Evolutionary conservation across 2,113 vertebrate genomes (phyloP), one percentile per base, ranked within the genome.

Genomic region (Agelaius phoeniceus): DNA sequence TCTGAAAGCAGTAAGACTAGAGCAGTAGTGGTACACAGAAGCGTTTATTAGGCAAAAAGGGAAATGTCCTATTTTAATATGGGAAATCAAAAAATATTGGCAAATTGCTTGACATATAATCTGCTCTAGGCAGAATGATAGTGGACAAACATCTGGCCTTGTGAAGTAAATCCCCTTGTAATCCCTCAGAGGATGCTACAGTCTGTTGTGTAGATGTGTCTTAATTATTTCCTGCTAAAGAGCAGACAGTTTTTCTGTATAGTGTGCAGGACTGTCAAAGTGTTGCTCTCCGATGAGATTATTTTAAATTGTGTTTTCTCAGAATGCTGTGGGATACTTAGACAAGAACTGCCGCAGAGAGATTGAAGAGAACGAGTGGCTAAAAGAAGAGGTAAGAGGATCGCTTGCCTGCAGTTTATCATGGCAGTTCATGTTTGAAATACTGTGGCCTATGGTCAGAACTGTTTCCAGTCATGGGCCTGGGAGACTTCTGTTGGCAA

Each of bases 281-380:
- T 83, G 63, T 30, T 35, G 27, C 68, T 90, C 62, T 89, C 63
- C 37, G 33, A 75, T 28, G 73, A 83, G 33, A 37, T 79, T 49
- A 67, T 71, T 46, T 92, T 66, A 90, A 89, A 85, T 61, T 96
- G 71, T 97, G 51, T 97, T 97, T 95, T 71, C 83, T 67, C 85
- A 99, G 98, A 98, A 94, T 17, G 97, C 98, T 35, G 51, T 98
- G 18, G 96, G 73, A 75, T 93, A 96, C 48, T 98, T 98, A 41
- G 97, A 98, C 89, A 97, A 79, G 55, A 28, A 63, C 54, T 98
- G 92, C 57, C n/a, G 80, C 55, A 93, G 89, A 84, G 98, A 98
- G 94, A 96, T 98, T 71, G 92, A 96, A 95, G 98, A 98, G 92
- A 98, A 98, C 9, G 83, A 96, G 28, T 98, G 98, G 98, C 95